Evolutionary conservation across 2,113 vertebrate species (phyloP), one percentile per base, ranked within the genome.

Genomic region (Heterotilapia buettikoferi): DNA sequence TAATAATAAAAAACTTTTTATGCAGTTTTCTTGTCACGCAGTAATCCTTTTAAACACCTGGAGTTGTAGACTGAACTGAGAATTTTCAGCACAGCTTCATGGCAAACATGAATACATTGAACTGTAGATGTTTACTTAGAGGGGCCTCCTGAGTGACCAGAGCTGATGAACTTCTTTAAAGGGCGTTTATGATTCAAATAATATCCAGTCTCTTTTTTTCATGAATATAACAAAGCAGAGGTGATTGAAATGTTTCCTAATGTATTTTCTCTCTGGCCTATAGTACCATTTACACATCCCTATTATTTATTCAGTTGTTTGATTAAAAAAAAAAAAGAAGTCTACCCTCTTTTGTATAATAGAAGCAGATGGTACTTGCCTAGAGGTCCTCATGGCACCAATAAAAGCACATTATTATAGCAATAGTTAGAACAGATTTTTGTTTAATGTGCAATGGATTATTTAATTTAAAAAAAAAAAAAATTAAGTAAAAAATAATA

Each of bases 1-100:
- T 94, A 91, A 91, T 93, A 71, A 66, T 89, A 93, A 95, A 95
- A 95, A 68, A 91, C 92, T 95, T 97, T 97, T 90, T 96, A 95
- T 95, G 95, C 94, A 94, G 52, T 89, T 86, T 83, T 31, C 29
- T 36, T 86, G 82, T 90, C 57, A 86, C 33, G 26, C 36, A 36
- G 11, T 84, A n/a, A 54, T 73, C 76, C 24, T 84, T 24, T 78
- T 50, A 29, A 61, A 29, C 18, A 86, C 13, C 68, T 45, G 21
- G 66, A 73, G 14, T 73, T 47, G 68, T 45, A 73, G 21, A 36
- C 43, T 45, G 3, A 24, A 16, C 21, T 50, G 29, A 4, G 8
- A 33, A 18, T 21, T 33, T 36, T 71, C 14, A 56, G 13, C 45
- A 71, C 68, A 10, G 40, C 68, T 29, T 73, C 8, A 47, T 73